Percentiles rank a stretch among this genome's conserved stretches.
Evolutionary conservation across 1,140 invertebrate species (phyloP).

Genomic region (Drosophila busckii): DNA sequence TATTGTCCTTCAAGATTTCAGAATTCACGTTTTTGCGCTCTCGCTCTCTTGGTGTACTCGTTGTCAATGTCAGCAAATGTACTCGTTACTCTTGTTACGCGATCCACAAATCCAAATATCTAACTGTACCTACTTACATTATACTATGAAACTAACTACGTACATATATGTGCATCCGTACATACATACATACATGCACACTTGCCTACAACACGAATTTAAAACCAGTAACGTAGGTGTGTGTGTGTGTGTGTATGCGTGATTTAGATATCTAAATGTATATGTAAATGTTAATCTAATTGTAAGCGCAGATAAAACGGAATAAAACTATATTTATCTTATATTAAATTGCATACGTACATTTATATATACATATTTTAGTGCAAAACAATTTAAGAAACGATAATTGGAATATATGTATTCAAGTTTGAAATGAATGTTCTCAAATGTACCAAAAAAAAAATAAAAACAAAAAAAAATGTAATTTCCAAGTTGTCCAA

Average conservation of each 20-base stretch:
- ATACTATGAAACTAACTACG: slow-evolving; percentile 15
- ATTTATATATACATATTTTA: slow-evolving; percentile 48
- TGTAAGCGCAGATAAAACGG: slow-evolving; percentile 49
- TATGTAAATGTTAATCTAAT: slow-evolving; percentile 73
- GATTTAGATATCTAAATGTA: too few species aligned
- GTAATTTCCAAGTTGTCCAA: slow-evolving; percentile 22
- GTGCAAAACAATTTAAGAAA: slow-evolving; percentile 43
- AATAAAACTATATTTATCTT: slow-evolving; percentile 38
- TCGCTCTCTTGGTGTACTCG: slow-evolving; percentile 35
- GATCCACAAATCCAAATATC: slow-evolving; percentile 26
- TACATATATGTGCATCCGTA: slow-evolving; percentile 21
- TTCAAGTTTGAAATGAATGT: slow-evolving; percentile 67
- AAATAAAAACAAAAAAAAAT: slow-evolving; percentile 25
- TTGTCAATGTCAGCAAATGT: slow-evolving; percentile 22
- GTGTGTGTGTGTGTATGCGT: too few species aligned
- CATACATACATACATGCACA: slow-evolving; percentile 8
- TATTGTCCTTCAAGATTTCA: too few species aligned
- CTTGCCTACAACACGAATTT: too few species aligned
- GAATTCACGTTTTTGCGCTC: slow-evolving; percentile 12
- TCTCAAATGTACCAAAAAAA: slow-evolving; percentile 69
- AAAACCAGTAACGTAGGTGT: too few species aligned
- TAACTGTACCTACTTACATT: slow-evolving; percentile 35
- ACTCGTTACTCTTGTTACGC: slow-evolving; percentile 25
- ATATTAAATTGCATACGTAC: slow-evolving; percentile 38
- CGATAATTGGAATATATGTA: slow-evolving; percentile 38